Base-by-base conservation (phyloP, 2,797 vertebrate genomes). In the Chromobotia macracanthus region DNA sequence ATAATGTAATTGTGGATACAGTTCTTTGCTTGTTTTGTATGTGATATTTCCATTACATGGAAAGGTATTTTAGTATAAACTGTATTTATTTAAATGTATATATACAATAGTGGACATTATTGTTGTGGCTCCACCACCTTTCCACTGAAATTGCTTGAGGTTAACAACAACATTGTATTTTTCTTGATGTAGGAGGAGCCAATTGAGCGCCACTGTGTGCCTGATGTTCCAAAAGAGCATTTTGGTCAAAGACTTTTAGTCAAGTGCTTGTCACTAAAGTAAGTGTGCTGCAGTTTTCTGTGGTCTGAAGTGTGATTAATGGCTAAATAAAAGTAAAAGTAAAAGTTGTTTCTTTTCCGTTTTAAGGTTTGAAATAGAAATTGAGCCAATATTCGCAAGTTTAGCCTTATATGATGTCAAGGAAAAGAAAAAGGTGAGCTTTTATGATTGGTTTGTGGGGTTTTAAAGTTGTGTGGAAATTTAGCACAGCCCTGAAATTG, bases 191-290 rank as follows among this genome's bases (percentile, higher is more conserved):
- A 99, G 98, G 98, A 99, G 86, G 98, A 99, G 72, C 96, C 97
- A 1, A 97, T 99, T 78, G 98, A 99, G 89, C 94, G 97, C 71
- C 97, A 98, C 74, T 95, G 95, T 87, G 92, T 99, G 86, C 97
- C 98, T 72, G 98, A 99, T 82, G 94, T 98, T 86, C 98, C 98
- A 76, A 98, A 97, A 94, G 98, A 99, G 85, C 98, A 99, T 89
- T 97, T 99, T 89, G 97, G 98, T 83, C 98, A 99, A 91, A 95
- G 97, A 91, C 96, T 99, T 87, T 95, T 99, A 70, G 97, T 99
- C 88, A 99, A 99, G 91, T 99, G 98, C 88, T 95, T 99, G 91
- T 97, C 97, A 86, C 95, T 99, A 87, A 99, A 99, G 98, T 99
- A 94, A 96, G 97, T 95, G 85, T 82, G 82, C 64, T 80, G 86